Conservation (phyloP, 2,113 vertebrate genomes). For the Periophthalmus modestus region DNA sequence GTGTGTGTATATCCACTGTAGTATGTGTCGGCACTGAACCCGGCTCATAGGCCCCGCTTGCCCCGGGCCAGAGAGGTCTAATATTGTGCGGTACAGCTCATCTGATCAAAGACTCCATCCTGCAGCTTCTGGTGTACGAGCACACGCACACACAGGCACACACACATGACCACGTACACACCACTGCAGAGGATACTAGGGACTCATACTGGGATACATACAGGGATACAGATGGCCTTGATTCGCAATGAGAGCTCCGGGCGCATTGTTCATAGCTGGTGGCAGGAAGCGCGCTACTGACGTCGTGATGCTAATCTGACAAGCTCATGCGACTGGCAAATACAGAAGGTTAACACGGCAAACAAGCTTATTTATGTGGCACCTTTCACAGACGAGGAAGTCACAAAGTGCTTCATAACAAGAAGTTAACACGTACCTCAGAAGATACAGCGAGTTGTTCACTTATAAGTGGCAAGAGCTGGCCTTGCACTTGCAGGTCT, state of each 20-base stretch:
- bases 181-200: not conserved
- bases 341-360: not conserved
- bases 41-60: constrained; percentile 23
- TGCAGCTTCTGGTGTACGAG: constrained; percentile 29
- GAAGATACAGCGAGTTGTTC: no score
- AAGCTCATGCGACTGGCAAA: constrained; percentile 31
- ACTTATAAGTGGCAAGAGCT: no score
- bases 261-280: constrained; percentile 52
- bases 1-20: not conserved
- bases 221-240: constrained; percentile 34
- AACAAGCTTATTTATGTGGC: no score
- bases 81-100: constrained; percentile 36
- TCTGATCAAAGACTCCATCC: constrained; percentile 52
- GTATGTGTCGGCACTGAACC: constrained; percentile 29
- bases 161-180: not conserved
- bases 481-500: no score
- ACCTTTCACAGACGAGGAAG: no score
- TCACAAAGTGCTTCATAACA: no score
- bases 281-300: constrained; percentile 53
- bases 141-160: constrained; percentile 6
- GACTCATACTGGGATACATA: no score
- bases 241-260: constrained; percentile 47
- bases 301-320: constrained; percentile 45
- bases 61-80: constrained; percentile 29
- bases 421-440: no score